phyloP scores from a whole-genome alignment of 2,797 vertebrate species.

The Pseudomugil tenellus region DNA sequence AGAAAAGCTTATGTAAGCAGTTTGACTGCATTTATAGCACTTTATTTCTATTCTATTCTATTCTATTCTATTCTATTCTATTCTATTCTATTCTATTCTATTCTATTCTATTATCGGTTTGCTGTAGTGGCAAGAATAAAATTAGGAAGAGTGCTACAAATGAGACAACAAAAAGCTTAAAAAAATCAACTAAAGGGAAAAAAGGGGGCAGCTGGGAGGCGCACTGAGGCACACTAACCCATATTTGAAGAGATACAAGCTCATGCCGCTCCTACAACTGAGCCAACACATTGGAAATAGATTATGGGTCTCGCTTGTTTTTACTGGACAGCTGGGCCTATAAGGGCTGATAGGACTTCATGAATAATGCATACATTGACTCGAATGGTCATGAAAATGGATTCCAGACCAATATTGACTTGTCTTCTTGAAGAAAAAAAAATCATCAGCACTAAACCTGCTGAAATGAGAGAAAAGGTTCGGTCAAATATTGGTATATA shows the following conservation, averaged over 20 bases:
- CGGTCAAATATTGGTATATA: background rate
- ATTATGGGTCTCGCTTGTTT: slow-evolving; percentile 44
- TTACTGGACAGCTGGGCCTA: slow-evolving; percentile 48
- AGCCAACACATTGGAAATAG: slow-evolving; percentile 58
- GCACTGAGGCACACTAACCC: slow-evolving; percentile 80
- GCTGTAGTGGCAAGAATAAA: slow-evolving; percentile 55
- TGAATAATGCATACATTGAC: slow-evolving; percentile 76
- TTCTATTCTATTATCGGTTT: slow-evolving; percentile 30
- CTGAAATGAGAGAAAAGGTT: slow-evolving; percentile 1
- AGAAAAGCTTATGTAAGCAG: slow-evolving; percentile 50
- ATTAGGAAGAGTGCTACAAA: slow-evolving; percentile 40
- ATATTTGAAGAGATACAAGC: slow-evolving; percentile 75
- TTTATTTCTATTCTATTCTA: slow-evolving; percentile 15
- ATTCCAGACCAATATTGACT: slow-evolving; percentile 75
- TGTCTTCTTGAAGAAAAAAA: slow-evolving; percentile 25
- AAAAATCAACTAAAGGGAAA: slow-evolving; percentile 54
- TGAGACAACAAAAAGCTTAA: slow-evolving; percentile 59
- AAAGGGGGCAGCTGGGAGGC: slow-evolving; percentile 46
- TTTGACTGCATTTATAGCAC: slow-evolving; percentile 24
- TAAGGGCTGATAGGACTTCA: slow-evolving; percentile 51
- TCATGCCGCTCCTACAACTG: slow-evolving; percentile 50
- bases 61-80: slow-evolving; percentile 16
- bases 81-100: slow-evolving; percentile 14
- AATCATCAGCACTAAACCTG: slow-evolving; percentile 45
- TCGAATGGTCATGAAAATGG: slow-evolving; percentile 75